These are phyloP conservation scores for Lonchura striata DNA, from an alignment of 2,113 vertebrate species.

Conservation along the genomic window DNA sequence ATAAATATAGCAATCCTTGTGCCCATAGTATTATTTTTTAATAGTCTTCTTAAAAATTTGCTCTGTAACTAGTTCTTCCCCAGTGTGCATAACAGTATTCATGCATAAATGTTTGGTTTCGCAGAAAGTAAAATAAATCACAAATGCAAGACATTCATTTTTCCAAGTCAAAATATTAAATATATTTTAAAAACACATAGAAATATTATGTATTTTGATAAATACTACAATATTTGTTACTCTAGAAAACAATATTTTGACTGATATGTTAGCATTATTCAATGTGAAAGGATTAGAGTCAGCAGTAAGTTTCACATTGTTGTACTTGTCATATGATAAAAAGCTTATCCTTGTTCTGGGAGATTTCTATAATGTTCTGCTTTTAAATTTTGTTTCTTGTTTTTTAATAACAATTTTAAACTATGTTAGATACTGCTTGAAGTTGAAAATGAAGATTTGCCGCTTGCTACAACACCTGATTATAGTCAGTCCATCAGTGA, in stretches of 20 bases:
- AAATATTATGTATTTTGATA: not conserved
- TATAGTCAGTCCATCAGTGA: not conserved
- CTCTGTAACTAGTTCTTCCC: not conserved
- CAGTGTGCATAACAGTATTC: not conserved
- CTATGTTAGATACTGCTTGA: slow-evolving; percentile 60
- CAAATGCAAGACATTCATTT: not conserved
- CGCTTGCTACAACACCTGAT: not conserved
- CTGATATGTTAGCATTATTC: not conserved
- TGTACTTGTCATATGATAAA: not conserved
- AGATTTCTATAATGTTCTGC: not conserved
- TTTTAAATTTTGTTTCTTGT: not conserved
- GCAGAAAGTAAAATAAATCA: not conserved
- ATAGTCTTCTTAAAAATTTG: not conserved
- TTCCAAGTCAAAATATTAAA: not conserved
- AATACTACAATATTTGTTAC: not conserved
- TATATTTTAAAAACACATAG: not conserved
- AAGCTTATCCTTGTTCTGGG: not conserved
- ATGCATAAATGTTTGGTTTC: not conserved
- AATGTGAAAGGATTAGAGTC: not conserved
- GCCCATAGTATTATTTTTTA: not conserved
- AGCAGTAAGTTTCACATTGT: not conserved
- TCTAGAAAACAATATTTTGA: not conserved
- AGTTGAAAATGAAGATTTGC: slow-evolving; percentile 69
- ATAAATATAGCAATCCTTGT: not conserved
- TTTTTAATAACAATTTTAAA: slow-evolving; percentile 15